Percentiles rank a stretch among this genome's conserved stretches.
These are phyloP conservation scores for Phocides pigmalion DNA, from an alignment of 1,140 invertebrate genomes.

Conservation along the genomic window DNA sequence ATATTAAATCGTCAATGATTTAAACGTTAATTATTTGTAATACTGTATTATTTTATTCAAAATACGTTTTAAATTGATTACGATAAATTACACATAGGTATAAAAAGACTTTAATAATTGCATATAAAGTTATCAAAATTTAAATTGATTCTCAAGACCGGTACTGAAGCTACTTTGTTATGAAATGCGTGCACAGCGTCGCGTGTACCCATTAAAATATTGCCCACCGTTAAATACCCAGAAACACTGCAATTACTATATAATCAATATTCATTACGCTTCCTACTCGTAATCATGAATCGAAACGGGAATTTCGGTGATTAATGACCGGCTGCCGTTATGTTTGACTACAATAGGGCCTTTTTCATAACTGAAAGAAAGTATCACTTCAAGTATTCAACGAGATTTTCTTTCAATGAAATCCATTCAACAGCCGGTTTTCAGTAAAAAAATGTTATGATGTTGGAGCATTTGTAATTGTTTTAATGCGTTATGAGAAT, in stretches of 20 bases:
- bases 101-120: not conserved
- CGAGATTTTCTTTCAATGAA: slow-evolving; percentile 41
- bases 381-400: not conserved
- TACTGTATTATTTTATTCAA: no score
- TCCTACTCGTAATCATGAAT: slow-evolving; percentile 40
- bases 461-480: slow-evolving; percentile 60
- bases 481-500: slow-evolving; percentile 58
- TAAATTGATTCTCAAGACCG: slow-evolving; percentile 23
- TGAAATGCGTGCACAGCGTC: slow-evolving; percentile 9
- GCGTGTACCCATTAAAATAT: slow-evolving; percentile 27
- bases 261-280: slow-evolving; percentile 49
- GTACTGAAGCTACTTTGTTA: slow-evolving; percentile 6
- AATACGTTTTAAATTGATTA: no score
- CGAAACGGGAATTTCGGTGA: slow-evolving; percentile 44
- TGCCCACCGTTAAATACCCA: slow-evolving; percentile 38
- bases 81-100: no score
- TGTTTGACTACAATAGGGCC: slow-evolving; percentile 27
- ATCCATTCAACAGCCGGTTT: slow-evolving; percentile 46
- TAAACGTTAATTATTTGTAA: no score
- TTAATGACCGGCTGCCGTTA: slow-evolving; percentile 42
- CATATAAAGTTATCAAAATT: slow-evolving; percentile 23
- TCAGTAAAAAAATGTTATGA: slow-evolving; percentile 51
- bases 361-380: slow-evolving; percentile 34
- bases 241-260: slow-evolving; percentile 34
- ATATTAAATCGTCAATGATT: no score